Evolutionary conservation across 2,113 vertebrate genomes (phyloP).

Genomic region (Megalops atlanticus): DNA sequence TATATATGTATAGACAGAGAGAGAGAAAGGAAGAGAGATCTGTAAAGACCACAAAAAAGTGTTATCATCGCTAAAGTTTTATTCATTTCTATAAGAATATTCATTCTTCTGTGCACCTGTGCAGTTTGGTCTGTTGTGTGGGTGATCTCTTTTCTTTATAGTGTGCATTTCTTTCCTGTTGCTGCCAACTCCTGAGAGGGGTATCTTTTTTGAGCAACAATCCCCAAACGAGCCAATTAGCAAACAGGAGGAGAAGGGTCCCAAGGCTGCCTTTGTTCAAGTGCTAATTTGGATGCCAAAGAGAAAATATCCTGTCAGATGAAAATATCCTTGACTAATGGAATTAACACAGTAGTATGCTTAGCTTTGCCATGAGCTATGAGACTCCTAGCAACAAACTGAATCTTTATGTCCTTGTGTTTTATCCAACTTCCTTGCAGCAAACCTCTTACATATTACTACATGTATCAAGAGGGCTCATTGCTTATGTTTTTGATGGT

Average conservation of each 20-base stretch:
- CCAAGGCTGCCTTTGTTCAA: conserved; percentile 47
- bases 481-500: no score
- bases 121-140: no score
- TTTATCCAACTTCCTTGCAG: no score
- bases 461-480: no score
- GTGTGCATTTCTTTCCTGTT: conserved; percentile 17
- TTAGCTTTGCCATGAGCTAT: conserved; percentile 2
- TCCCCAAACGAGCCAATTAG: conserved; percentile 46
- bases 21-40: no score
- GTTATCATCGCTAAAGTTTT: no score
- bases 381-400: neutral
- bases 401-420: neutral
- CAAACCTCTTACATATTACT: no score
- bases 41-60: no score
- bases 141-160: conserved; percentile 10
- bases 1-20: no score
- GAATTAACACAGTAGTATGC: conserved; percentile 18
- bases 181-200: conserved; percentile 30
- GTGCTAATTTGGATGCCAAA: conserved; percentile 50
- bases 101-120: no score
- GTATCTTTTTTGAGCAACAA: conserved; percentile 32
- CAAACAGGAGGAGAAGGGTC: conserved; percentile 32
- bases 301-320: conserved; percentile 30
- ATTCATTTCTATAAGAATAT: no score
- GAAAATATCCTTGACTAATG: conserved; percentile 31